Evolutionary conservation across 2,797 vertebrate genomes (phyloP).

Genomic region (Monodelphis domestica): DNA sequence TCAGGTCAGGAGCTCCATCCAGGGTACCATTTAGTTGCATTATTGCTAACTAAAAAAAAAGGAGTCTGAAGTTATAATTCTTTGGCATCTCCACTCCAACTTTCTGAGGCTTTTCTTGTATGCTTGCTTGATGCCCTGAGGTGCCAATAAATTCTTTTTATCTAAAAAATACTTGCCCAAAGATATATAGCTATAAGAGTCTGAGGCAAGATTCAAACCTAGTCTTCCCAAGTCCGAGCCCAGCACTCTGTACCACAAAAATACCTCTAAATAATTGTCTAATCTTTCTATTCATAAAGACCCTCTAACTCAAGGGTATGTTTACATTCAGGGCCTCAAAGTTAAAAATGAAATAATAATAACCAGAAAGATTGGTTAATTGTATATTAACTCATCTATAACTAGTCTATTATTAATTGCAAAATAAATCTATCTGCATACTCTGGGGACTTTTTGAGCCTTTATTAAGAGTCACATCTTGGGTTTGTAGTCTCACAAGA

Average conservation of each 20-base stretch:
- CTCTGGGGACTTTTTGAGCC: not conserved
- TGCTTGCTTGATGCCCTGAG: no score
- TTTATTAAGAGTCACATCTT: not conserved
- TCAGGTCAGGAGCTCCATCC: no score
- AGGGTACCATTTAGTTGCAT: no score
- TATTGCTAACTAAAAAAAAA: no score
- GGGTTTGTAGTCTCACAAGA: not conserved
- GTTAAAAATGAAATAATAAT: not conserved
- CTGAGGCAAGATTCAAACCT: not conserved
- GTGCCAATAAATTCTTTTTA: no score
- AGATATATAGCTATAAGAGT: not conserved
- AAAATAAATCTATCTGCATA: not conserved
- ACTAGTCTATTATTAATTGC: not conserved
- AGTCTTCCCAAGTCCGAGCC: not conserved
- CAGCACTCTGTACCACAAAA: not conserved
- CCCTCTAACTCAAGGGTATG: not conserved
- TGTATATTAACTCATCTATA: not conserved
- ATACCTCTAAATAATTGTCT: not conserved
- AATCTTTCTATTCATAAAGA: not conserved
- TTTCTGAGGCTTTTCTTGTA: no score
- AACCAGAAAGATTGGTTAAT: accelerated
- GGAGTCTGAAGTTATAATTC: no score
- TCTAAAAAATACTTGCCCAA: not conserved
- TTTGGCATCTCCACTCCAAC: no score
- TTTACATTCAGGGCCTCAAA: not conserved